Percentiles rank a stretch among this genome's conserved stretches.
Conservation (phyloP, 2,797 vertebrate genomes). For the Anas capensis region DNA sequence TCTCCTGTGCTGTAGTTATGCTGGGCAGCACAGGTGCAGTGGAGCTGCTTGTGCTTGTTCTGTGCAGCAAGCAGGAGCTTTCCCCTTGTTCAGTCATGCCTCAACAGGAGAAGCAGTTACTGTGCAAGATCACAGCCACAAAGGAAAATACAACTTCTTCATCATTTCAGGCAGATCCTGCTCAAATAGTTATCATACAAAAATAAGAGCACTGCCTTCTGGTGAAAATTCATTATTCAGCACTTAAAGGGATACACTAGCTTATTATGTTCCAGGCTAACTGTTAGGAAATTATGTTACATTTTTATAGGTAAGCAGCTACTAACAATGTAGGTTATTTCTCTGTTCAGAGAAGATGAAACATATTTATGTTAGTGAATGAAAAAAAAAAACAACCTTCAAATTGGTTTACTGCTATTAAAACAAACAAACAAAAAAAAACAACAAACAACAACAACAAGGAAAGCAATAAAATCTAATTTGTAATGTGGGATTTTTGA, state of each 20-base stretch:
- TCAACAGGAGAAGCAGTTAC: background rate
- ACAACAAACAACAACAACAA: background rate
- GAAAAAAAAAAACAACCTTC: background rate
- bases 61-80: background rate
- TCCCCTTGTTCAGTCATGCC: background rate
- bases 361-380: background rate
- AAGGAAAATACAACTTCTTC: background rate
- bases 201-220: background rate
- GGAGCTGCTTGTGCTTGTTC: background rate
- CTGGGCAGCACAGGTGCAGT: background rate
- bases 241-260: background rate
- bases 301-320: background rate
- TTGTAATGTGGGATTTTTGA: background rate
- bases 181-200: background rate
- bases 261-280: background rate
- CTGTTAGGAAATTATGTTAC: background rate
- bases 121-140: background rate
- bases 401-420: background rate
- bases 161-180: background rate
- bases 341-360: background rate
- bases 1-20: fast-evolving
- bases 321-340: background rate
- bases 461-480: background rate
- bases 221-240: background rate
- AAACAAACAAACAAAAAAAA: background rate